Base-by-base conservation (phyloP, 92 coral and sea anemone species). In the Plumapathes pennacea region DNA sequence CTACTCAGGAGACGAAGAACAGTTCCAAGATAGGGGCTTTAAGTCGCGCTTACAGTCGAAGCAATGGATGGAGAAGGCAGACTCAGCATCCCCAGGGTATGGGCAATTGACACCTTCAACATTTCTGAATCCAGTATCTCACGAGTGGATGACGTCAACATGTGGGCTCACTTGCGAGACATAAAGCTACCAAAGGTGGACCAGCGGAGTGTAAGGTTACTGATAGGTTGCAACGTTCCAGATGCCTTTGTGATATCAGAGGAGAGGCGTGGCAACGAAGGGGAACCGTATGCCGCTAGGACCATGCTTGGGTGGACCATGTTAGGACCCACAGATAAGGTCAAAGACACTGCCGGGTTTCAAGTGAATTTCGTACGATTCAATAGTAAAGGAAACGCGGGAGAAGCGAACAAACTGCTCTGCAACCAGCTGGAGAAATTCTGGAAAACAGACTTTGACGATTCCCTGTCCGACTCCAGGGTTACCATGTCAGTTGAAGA, bases 221-320 rank as follows among this genome's bases (percentile, higher is more conserved):
- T 66, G 32, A 68, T 58, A 9, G 83, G 77, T 20, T 25, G 54
- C 13, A 47, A 67, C 28, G 77, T 38, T 0, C 81, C 50, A 0
- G 81, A n/a, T n/a, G n/a, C n/a, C n/a, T n/a, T n/a, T n/a, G n/a
- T n/a, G n/a, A n/a, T n/a, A n/a, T n/a, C n/a, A n/a, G n/a, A n/a
- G n/a, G n/a, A n/a, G n/a, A n/a, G n/a, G n/a, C n/a, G n/a, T n/a
- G 82, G 75, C 32, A 68, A 54, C 45, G 31, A 53, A 38, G 75
- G 75, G 24, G 75, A 75, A 58, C 83, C 56, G 15, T 76, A 56
- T 62, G 83, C 76, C 17, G 83, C 67, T 38, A 60, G 52, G 17
- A 76, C 83, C 62, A 45, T 76, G 19, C 76, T 76, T 4, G 64
- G 83, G 20, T 76, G 76, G 69, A 69, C 76, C 31, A 37, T 76